Percentiles rank a stretch among this genome's conserved stretches.
Evolutionary conservation across 2,113 vertebrate genomes (phyloP).

Genomic region (Thymallus thymallus): DNA sequence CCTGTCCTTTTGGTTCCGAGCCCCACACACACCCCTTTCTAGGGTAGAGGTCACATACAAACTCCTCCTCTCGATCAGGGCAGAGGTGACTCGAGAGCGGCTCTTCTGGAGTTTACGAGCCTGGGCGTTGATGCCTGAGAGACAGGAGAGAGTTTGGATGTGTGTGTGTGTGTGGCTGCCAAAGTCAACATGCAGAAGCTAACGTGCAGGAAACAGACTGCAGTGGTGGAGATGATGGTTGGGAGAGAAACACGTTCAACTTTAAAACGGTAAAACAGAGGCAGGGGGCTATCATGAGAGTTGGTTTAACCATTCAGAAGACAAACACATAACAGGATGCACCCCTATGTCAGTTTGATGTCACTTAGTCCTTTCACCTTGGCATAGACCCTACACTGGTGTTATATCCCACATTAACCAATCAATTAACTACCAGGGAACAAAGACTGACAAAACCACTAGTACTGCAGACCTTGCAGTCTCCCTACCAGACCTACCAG

Average conservation of each 20-base stretch:
- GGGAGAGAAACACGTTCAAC: constrained; percentile 47
- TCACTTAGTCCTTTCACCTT: too few relatives aligned
- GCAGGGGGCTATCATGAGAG: constrained; percentile 42
- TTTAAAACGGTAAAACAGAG: constrained; percentile 43
- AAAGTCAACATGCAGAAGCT: constrained; percentile 60
- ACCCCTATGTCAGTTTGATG: constrained; percentile 7
- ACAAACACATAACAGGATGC: constrained; percentile 59
- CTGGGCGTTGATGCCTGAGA: constrained; percentile 79
- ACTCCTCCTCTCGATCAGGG: constrained; percentile 54
- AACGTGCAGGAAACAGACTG: constrained; percentile 58
- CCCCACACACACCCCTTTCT: too few relatives aligned
- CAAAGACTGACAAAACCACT: not conserved
- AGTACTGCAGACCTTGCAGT: not conserved
- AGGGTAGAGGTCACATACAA: constrained; percentile 5
- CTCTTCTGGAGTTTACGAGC: constrained; percentile 81
- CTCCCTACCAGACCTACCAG: constrained; percentile 60
- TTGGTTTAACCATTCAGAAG: constrained; percentile 41
- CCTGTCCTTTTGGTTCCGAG: too few relatives aligned
- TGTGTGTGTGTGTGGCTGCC: constrained; percentile 32
- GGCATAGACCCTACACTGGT: not conserved
- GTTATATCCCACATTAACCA: not conserved
- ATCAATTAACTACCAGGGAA: not conserved
- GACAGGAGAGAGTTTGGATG: not conserved
- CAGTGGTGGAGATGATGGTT: constrained; percentile 55
- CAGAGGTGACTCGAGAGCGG: constrained; percentile 74